A percentile compares a stretch with the other conserved stretches of the same genome.
Conservation (phyloP, 1,140 invertebrate genomes). For the Zaprionus nigranus region DNA sequence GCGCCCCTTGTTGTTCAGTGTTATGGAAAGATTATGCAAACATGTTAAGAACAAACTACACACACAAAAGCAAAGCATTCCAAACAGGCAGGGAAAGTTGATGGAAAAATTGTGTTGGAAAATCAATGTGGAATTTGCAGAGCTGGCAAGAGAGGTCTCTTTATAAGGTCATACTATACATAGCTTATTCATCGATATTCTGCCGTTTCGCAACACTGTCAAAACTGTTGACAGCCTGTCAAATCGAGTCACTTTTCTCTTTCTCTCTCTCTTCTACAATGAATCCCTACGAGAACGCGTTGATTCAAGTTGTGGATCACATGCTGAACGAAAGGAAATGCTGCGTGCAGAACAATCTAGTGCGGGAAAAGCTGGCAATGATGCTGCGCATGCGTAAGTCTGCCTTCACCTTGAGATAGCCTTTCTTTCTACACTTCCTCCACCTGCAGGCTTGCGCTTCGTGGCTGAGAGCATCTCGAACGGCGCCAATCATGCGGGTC, state of each 20-base stretch:
- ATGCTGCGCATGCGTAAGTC: constrained; percentile 49
- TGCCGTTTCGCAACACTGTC: not conserved
- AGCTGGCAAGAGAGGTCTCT: too few relatives aligned
- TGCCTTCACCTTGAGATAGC: not conserved
- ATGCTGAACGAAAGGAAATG: constrained; percentile 29
- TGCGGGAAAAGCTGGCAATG: constrained; percentile 15
- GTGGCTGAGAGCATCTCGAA: constrained; percentile 25
- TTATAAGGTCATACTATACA: too few relatives aligned
- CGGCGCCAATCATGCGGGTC: constrained; percentile 40
- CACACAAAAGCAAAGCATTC: not conserved
- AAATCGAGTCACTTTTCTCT: not conserved
- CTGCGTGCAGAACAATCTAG: not conserved
- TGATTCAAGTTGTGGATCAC: constrained; percentile 24
- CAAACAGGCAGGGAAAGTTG: not conserved
- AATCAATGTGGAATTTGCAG: constrained; percentile 11
- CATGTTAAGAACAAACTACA: constrained; percentile 39
- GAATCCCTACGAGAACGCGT: constrained; percentile 28
- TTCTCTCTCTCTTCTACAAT: constrained; percentile 7
- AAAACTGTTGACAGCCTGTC: not conserved
- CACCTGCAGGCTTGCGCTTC: constrained; percentile 25
- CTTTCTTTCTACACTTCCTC: not conserved
- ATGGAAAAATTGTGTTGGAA: constrained; percentile 7
- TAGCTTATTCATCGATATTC: too few relatives aligned
- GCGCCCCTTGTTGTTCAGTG: constrained; percentile 48
- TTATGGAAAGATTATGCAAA: constrained; percentile 72